Evolutionary conservation across 2,797 vertebrate species (phyloP).

Genomic region (Percopsis omiscomaycus): DNA sequence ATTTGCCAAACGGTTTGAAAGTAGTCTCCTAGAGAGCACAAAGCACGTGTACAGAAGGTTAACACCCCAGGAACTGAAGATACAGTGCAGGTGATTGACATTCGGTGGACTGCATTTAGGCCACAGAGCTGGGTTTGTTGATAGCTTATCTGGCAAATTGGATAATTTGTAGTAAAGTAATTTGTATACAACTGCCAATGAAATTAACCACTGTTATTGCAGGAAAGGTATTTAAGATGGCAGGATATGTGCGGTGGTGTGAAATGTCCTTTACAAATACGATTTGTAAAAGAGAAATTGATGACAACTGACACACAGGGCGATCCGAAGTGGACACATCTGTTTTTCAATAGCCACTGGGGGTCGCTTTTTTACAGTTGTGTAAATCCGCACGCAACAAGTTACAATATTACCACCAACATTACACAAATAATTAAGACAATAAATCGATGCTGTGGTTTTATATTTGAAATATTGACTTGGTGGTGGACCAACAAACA

Average conservation of each 20-base stretch:
- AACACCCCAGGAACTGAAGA: background rate
- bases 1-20: background rate
- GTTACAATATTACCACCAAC: constrained; percentile 13
- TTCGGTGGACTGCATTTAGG: too few species aligned
- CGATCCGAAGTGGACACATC: background rate
- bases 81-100: too few species aligned
- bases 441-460: background rate
- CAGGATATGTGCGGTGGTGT: too few species aligned
- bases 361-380: constrained; percentile 46
- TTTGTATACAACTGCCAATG: too few species aligned
- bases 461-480: background rate
- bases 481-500: background rate
- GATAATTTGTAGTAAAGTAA: too few species aligned
- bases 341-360: constrained; percentile 5
- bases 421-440: background rate
- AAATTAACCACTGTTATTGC: too few species aligned
- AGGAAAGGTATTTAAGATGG: too few species aligned
- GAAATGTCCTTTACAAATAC: too few species aligned
- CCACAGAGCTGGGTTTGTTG: too few species aligned
- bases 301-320: too few species aligned
- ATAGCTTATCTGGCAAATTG: too few species aligned
- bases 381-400: background rate
- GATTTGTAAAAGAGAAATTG: too few species aligned
- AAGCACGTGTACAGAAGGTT: background rate
- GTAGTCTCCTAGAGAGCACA: background rate